Conservation (phyloP, 35 echinoderm and acorn worm species). For the Apostichopus parvimensis region DNA sequence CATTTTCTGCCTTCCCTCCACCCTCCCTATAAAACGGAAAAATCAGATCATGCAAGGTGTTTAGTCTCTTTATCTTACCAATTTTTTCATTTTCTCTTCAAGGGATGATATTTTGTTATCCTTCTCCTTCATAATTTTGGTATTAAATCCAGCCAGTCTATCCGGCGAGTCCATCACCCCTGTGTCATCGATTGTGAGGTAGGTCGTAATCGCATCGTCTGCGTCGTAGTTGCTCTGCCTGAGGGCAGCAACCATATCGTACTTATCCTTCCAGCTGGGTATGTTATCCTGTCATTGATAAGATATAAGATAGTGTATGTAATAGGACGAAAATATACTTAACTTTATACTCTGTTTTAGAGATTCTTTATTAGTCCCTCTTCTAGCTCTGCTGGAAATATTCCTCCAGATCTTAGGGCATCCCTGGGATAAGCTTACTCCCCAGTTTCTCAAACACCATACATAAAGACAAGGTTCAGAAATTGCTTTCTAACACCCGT, state of each 20-base stretch:
- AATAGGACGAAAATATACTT: no score
- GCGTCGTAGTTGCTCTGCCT: conserved; percentile 91
- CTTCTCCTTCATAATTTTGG: conserved; percentile 85
- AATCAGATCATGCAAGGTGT: not conserved
- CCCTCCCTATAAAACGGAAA: no score
- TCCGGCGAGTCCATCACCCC: conserved; percentile 84
- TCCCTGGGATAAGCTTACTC: no score
- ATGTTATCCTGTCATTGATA: conserved; percentile 50
- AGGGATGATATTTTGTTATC: conserved; percentile 77
- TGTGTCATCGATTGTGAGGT: conserved; percentile 79
- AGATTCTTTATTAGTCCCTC: no score
- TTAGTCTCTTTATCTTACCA: conserved; percentile 57
- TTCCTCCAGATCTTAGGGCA: no score
- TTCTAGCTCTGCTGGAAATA: no score
- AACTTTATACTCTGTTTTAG: no score
- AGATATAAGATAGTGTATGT: no score
- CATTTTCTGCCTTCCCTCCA: no score
- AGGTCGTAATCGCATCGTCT: conserved; percentile 79
- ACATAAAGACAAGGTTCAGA: no score
- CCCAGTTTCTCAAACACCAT: no score
- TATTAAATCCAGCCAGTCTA: conserved; percentile 74
- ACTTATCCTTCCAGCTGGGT: conserved; percentile 86
- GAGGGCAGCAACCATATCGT: conserved; percentile 89
- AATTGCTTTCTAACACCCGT: no score
- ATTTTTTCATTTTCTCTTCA: conserved; percentile 76